A percentile compares a stretch with the other conserved stretches of the same genome.
These are phyloP conservation scores for Cydia pomonella DNA, from an alignment of 1,140 invertebrate genomes.

Conservation along the genomic window DNA sequence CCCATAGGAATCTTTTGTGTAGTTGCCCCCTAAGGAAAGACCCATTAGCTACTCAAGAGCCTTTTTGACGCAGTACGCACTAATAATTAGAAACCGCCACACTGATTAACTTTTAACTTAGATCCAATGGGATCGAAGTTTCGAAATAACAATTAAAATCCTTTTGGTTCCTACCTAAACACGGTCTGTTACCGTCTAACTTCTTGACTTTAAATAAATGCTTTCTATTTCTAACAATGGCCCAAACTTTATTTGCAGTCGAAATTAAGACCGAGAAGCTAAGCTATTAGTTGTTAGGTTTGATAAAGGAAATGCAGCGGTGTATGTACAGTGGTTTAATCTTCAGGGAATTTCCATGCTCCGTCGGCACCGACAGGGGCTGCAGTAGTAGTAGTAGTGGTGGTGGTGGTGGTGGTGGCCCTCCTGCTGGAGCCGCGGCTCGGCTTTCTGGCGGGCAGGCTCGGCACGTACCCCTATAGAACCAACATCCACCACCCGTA, in stretches of 20 bases:
- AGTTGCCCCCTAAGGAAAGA: too few species aligned
- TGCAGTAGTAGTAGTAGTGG: conserved; percentile 3
- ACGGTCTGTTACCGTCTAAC: too few species aligned
- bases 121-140: background rate
- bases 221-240: background rate
- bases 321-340: conserved; percentile 39
- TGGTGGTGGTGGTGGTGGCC: conserved; percentile 15
- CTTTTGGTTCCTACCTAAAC: too few species aligned
- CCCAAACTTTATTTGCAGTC: conserved; percentile 4
- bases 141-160: background rate
- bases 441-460: conserved; percentile 12
- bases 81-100: too few species aligned
- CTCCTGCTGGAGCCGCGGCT: background rate
- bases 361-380: conserved; percentile 26
- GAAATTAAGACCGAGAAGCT: background rate
- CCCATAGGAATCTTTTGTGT: too few species aligned
- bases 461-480: conserved; percentile 44
- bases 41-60: too few species aligned
- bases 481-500: conserved; percentile 40
- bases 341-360: conserved; percentile 46
- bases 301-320: background rate
- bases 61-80: too few species aligned
- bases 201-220: background rate
- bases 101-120: background rate
- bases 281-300: background rate